Percentiles rank a stretch among this genome's conserved stretches.
Evolutionary conservation across 2,113 vertebrate species (phyloP).

Genomic region (Prionailurus bengalensis): DNA sequence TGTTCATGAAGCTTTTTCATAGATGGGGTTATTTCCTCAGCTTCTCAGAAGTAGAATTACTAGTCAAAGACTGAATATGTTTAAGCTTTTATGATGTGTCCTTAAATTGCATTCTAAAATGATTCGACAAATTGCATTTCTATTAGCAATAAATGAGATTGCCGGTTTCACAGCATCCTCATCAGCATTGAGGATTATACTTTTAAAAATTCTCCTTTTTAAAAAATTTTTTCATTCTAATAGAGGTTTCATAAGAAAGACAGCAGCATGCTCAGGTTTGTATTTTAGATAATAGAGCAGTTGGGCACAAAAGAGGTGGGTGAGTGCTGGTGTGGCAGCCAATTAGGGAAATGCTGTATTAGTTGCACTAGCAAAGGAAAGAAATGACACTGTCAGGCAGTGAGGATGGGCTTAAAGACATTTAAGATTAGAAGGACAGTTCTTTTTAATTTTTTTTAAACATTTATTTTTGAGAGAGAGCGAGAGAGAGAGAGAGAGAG

Average conservation of each 20-base stretch:
- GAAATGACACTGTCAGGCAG: neutral
- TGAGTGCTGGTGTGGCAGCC: neutral
- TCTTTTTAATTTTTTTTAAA: neutral
- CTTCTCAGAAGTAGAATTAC: constrained; percentile 54
- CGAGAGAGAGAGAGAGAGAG: too few relatives aligned
- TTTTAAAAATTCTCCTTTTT: constrained; percentile 41
- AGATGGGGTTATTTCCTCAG: constrained; percentile 40
- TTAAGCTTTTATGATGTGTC: neutral
- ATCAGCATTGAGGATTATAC: neutral
- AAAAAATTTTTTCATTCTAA: neutral
- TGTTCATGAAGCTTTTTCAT: constrained; percentile 32
- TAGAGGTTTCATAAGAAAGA: neutral
- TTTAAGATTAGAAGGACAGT: neutral
- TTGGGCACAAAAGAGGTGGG: neutral
- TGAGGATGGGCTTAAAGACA: neutral
- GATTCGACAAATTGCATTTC: neutral
- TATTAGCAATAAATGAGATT: neutral
- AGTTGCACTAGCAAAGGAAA: neutral
- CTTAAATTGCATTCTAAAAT: neutral
- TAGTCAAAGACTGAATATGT: constrained; percentile 51
- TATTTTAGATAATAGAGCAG: neutral
- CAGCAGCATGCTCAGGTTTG: neutral
- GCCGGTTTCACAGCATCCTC: neutral
- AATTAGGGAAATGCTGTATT: neutral
- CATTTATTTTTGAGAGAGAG: too few relatives aligned